Evolutionary conservation across 2,888 invertebrate species (phyloP).

Genomic region (Crepidodera aurea): DNA sequence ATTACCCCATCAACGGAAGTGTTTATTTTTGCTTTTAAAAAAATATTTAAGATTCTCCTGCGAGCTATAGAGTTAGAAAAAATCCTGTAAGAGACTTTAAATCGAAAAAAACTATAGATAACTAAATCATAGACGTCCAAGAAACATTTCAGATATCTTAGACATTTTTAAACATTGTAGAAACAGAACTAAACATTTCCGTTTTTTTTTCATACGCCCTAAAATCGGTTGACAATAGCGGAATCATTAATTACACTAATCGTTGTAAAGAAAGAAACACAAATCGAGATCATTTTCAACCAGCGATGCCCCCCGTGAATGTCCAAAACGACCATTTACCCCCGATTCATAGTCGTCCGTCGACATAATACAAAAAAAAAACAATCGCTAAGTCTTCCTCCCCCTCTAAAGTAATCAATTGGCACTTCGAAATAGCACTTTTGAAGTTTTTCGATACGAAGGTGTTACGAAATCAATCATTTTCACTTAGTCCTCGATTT

Average conservation of each 20-base stretch:
- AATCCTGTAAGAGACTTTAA: too few species aligned
- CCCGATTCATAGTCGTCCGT: slow-evolving; percentile 1
- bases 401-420: slow-evolving; percentile 57
- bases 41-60: too few species aligned
- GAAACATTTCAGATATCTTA: too few species aligned
- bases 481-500: neutral
- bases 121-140: too few species aligned
- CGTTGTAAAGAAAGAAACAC: slow-evolving; percentile 56
- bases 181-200: too few species aligned
- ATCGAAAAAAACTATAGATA: too few species aligned
- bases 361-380: neutral
- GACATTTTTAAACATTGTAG: too few species aligned
- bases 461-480: slow-evolving; percentile 16
- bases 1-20: too few species aligned
- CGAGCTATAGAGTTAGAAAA: too few species aligned
- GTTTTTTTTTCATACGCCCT: too few species aligned
- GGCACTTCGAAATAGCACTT: slow-evolving; percentile 63
- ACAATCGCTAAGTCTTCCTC: slow-evolving; percentile 19
- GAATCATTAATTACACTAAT: slow-evolving; percentile 45
- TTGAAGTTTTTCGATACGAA: slow-evolving; percentile 40
- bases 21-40: too few species aligned
- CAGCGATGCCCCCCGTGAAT: slow-evolving; percentile 14
- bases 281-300: slow-evolving; percentile 58
- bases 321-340: slow-evolving; percentile 1
- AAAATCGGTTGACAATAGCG: slow-evolving; percentile 16